Evolutionary conservation across 2,797 vertebrate genomes (phyloP).

Genomic region (Lagodon rhomboides): DNA sequence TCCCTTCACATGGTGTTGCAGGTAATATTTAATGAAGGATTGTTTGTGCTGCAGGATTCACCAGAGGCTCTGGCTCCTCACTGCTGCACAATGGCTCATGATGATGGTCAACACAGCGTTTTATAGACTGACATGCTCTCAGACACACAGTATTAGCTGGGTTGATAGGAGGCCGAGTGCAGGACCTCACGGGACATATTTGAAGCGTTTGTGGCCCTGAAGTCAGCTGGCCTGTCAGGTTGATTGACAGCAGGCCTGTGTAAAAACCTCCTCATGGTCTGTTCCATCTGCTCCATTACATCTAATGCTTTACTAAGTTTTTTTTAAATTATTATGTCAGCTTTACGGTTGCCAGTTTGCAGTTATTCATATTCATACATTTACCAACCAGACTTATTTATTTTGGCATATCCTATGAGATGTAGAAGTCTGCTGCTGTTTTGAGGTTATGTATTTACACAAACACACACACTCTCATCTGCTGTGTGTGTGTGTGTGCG

Average conservation of each 20-base stretch:
- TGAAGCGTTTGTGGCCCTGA: too few species aligned
- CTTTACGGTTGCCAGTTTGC: neutral
- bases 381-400: neutral
- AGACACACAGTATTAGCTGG: neutral
- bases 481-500: neutral
- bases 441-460: neutral
- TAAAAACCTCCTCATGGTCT: neutral
- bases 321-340: neutral
- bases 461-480: too few species aligned
- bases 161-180: neutral
- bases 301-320: neutral
- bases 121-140: neutral
- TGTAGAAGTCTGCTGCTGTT: neutral
- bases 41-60: conserved; percentile 9
- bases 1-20: neutral
- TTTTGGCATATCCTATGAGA: neutral
- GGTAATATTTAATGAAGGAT: conserved; percentile 10
- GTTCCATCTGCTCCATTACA: neutral
- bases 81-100: neutral
- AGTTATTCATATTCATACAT: neutral
- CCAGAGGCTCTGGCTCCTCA: neutral
- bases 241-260: conserved; percentile 17
- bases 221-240: conserved; percentile 4
- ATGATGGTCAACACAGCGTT: neutral
- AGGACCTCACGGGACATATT: neutral